phyloP scores from a whole-genome alignment of 2,888 invertebrate species.

The Drosophila lacicola region DNA sequence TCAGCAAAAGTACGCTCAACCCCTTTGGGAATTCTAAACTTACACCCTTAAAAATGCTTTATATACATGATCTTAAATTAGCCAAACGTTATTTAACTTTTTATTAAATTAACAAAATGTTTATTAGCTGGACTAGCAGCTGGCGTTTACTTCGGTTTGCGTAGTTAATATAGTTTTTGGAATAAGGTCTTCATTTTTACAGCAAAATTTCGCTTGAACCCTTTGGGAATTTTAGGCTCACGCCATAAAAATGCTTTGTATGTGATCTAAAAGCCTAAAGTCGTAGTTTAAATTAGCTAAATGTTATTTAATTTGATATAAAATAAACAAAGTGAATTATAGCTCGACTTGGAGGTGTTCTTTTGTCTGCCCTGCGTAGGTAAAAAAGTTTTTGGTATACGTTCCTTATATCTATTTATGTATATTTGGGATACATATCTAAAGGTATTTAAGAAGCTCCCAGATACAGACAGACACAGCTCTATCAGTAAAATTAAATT shows the following conservation, averaged over 20 bases:
- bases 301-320: neutral
- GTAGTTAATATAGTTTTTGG: too few species aligned
- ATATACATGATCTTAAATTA: neutral
- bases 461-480: too few species aligned
- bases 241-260: conserved; percentile 1
- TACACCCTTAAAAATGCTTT: conserved; percentile 3
- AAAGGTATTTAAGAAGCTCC: too few species aligned
- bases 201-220: neutral
- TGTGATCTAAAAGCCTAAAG: neutral
- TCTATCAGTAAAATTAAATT: too few species aligned
- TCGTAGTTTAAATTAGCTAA: conserved; percentile 4
- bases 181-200: too few species aligned
- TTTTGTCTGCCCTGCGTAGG: too few species aligned
- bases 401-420: too few species aligned
- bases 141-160: neutral
- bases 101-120: too few species aligned
- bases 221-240: conserved; percentile 2
- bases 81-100: too few species aligned
- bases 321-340: neutral
- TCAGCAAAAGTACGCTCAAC: too few species aligned
- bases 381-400: too few species aligned
- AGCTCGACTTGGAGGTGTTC: neutral
- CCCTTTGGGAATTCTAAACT: conserved; percentile 6
- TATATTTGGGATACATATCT: too few species aligned
- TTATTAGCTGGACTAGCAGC: neutral